Conservation (phyloP, 1,140 invertebrate species). For the Lasioglossum albipes region DNA sequence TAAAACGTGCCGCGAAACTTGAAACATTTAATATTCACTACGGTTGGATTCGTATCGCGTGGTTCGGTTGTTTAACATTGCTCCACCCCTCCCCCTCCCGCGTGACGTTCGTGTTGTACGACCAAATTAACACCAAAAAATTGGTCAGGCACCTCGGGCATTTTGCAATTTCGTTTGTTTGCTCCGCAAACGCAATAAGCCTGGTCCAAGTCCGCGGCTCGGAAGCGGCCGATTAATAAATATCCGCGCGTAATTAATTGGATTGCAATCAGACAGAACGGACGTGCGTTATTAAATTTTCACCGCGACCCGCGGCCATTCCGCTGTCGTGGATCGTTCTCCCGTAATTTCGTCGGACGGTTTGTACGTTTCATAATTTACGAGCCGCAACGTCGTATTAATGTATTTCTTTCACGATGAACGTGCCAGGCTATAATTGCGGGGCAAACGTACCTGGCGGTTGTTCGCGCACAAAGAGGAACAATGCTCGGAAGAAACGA, state of each 20-base stretch:
- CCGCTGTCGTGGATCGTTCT: slow-evolving; percentile 34
- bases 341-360: slow-evolving; percentile 51
- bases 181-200: slow-evolving; percentile 10
- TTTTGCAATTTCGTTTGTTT: slow-evolving; percentile 47
- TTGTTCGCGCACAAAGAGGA: slow-evolving; percentile 1
- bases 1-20: neutral
- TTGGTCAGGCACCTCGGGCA: neutral
- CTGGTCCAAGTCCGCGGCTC: slow-evolving; percentile 23
- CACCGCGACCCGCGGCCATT: slow-evolving; percentile 23
- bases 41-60: neutral
- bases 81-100: no score
- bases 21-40: neutral
- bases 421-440: slow-evolving; percentile 23
- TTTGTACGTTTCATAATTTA: slow-evolving; percentile 54
- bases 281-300: slow-evolving; percentile 63
- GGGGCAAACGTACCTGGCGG: slow-evolving; percentile 5
- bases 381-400: slow-evolving; percentile 49
- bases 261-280: slow-evolving; percentile 59
- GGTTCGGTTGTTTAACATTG: neutral
- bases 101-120: neutral
- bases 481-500: slow-evolving; percentile 9
- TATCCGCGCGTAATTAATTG: slow-evolving; percentile 63
- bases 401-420: slow-evolving; percentile 40
- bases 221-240: slow-evolving; percentile 64
- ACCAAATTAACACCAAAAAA: slow-evolving; percentile 23